These are phyloP conservation scores for Colaptes auratus DNA, from an alignment of 2,113 vertebrate species.

Conservation along the genomic window DNA sequence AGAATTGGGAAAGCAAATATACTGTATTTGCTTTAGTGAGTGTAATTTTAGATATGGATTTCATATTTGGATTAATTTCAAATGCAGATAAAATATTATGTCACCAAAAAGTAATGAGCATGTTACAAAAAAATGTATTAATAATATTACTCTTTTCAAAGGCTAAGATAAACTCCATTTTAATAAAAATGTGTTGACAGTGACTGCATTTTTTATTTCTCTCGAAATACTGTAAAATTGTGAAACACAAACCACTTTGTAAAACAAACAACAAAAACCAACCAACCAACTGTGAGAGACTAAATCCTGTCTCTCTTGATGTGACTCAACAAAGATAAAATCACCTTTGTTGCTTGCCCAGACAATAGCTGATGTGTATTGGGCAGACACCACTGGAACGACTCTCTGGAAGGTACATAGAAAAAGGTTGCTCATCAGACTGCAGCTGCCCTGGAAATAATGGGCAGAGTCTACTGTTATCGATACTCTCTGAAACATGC, in stretches of 20 bases:
- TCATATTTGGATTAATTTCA: neutral
- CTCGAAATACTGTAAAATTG: neutral
- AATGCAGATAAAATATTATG: neutral
- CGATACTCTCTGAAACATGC: no score
- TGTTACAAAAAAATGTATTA: neutral
- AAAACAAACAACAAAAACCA: neutral
- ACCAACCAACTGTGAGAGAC: neutral
- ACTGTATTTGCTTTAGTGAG: neutral
- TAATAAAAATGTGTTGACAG: neutral
- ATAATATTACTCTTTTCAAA: neutral
- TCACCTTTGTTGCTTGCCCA: no score
- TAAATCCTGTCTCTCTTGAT: no score
- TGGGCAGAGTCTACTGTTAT: no score
- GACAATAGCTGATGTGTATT: no score
- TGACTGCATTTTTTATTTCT: neutral
- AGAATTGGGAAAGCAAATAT: neutral
- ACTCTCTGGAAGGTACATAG: no score
- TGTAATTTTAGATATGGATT: neutral
- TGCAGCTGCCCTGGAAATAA: no score
- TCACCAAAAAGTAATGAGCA: neutral
- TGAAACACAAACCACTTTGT: rapidly evolving
- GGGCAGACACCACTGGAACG: no score
- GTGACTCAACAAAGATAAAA: no score
- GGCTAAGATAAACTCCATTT: neutral
- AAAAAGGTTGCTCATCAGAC: no score